These are phyloP conservation scores for Benitochromis conjunctus DNA, from an alignment of 2,113 vertebrate species.

Conservation along the genomic window DNA sequence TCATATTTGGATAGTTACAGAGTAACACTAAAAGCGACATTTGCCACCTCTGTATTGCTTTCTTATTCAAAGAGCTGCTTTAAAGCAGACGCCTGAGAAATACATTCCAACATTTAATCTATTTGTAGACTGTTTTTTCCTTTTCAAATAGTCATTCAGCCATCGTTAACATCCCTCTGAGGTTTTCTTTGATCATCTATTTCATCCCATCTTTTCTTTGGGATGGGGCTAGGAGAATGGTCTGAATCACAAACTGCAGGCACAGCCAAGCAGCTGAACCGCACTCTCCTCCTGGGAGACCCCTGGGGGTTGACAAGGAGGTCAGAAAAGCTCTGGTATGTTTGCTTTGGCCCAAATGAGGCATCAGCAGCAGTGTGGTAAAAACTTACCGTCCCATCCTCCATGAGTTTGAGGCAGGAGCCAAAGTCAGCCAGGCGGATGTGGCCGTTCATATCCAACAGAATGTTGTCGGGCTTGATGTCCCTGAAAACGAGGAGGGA, in stretches of 20 bases:
- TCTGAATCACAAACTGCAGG: conserved; percentile 30
- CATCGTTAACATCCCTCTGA: neutral
- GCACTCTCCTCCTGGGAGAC: conserved; percentile 45
- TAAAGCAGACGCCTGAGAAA: neutral
- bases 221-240: conserved; percentile 7
- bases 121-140: neutral
- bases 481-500: conserved; percentile 75
- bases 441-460: conserved; percentile 98
- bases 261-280: conserved; percentile 34
- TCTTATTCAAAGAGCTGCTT: neutral
- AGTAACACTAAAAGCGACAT: neutral
- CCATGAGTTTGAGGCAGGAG: conserved; percentile 96
- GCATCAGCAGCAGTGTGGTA: conserved; percentile 22
- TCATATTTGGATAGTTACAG: neutral
- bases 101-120: neutral
- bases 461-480: conserved; percentile 97
- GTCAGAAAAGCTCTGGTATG: conserved; percentile 54
- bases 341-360: conserved; percentile 41
- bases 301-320: conserved; percentile 42
- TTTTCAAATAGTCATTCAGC: neutral
- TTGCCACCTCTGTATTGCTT: neutral
- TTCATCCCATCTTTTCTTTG: neutral
- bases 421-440: conserved; percentile 98
- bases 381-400: conserved; percentile 91
- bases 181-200: neutral